These are phyloP conservation scores for Zapornia atra DNA, from an alignment of 2,113 vertebrate species.

Conservation along the genomic window DNA sequence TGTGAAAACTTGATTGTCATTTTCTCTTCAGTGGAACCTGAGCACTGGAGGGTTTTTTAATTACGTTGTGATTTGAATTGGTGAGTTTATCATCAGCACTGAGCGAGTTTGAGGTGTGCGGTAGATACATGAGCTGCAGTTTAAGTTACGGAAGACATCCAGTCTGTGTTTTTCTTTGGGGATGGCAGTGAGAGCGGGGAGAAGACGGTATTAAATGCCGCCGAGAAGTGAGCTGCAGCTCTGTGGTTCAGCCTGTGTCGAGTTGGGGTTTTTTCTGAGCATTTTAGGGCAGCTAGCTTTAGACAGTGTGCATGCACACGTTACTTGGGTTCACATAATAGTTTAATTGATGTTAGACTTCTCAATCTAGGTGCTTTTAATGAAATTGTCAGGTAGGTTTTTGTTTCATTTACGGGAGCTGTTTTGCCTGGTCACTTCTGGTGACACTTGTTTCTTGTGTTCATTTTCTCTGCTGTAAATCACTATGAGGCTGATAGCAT, in stretches of 20 bases:
- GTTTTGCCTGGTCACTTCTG: neutral
- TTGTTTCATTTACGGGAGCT: neutral
- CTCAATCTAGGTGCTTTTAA: neutral
- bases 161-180: neutral
- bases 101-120: neutral
- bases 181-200: neutral
- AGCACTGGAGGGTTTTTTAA: neutral
- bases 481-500: neutral
- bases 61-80: neutral
- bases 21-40: constrained; percentile 26
- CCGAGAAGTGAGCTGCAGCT: neutral
- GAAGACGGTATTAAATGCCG: neutral
- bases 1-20: neutral
- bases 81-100: constrained; percentile 24
- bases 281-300: neutral
- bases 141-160: neutral
- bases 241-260: neutral
- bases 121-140: neutral
- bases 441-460: neutral
- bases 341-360: neutral
- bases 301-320: accelerated
- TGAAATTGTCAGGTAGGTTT: neutral
- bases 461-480: neutral
- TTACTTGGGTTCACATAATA: neutral
- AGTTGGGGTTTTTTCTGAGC: neutral